These are phyloP conservation scores for Pelmatolapia mariae DNA, from an alignment of 2,113 vertebrate genomes.

Conservation along the genomic window DNA sequence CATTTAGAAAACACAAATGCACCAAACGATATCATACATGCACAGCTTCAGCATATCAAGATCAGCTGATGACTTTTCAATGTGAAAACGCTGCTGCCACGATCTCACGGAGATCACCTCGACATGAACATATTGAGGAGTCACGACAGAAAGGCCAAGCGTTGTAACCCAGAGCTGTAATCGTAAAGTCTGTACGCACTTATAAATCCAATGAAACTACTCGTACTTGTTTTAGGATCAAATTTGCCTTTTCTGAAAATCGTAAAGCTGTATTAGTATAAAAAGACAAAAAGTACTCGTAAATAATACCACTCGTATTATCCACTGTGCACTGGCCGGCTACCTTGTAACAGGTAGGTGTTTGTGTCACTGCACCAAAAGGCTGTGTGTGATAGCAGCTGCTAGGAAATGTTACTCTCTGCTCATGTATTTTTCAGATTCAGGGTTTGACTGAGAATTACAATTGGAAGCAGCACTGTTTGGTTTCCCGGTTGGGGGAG, in stretches of 20 bases:
- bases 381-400: conserved; percentile 42
- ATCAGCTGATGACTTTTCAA: conserved; percentile 71
- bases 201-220: neutral
- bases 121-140: conserved; percentile 53
- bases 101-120: conserved; percentile 70
- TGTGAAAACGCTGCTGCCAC: conserved; percentile 65
- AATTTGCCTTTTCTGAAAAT: neutral
- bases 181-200: neutral
- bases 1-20: conserved; percentile 72
- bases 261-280: conserved; percentile 33
- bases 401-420: conserved; percentile 16
- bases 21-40: conserved; percentile 73
- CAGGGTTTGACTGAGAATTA: conserved; percentile 33
- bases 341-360: conserved; percentile 55
- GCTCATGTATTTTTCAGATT: conserved; percentile 46
- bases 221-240: neutral
- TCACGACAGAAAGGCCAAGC: conserved; percentile 65
- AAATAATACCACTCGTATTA: neutral
- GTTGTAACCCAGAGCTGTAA: conserved; percentile 39
- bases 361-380: conserved; percentile 38
- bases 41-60: conserved; percentile 67
- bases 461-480: conserved; percentile 33
- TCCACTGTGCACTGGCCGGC: conserved; percentile 5
- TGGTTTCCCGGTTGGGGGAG: neutral
- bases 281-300: conserved; percentile 30